Base-by-base conservation (phyloP, 1,140 invertebrate genomes). In the Cotesia glomerata region DNA sequence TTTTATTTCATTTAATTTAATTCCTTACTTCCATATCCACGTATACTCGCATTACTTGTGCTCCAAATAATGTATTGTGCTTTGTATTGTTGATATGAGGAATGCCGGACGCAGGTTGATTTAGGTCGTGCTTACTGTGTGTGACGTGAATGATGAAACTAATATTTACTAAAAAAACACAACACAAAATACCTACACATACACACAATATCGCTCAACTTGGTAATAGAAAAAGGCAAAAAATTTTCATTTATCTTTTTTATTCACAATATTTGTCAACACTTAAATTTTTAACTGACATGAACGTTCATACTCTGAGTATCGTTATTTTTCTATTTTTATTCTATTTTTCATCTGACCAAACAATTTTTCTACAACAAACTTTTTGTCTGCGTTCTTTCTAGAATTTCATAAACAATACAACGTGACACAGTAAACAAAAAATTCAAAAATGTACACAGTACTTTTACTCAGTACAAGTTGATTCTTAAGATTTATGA, bases 401-500 rank as follows among this genome's bases (percentile, higher is more conserved):
- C 4, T 13, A 54, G 4, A 18, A 11, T 8, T 58, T 8, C 9
- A 32, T 18, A 58, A 9, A 9, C 18, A 16, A 18, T 58, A 26
- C 16, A 58, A 18, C 26, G 16, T 8, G 3, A 5, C 16, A 9
- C 9, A 58, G 14, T 58, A 16, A 18, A 26, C 18, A 16, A 58
- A 16, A 58, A 9, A 58, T 16, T 8, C 9, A 18, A 4, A 69
- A 32, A 69, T 39, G 14, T 35, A 26, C 45, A 39, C 32, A 59
- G 1, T n/a, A 49, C 18, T 64, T 54, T 62, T 14, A 51, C 58
- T 45, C 14, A 14, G 4, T 39, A 51, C 51, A 66, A 66, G 65
- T 66, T 64, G 54, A 45, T 34, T 66, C 52, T 49, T 39, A 63
- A 72, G 62, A 72, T 72, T 72, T 72, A 72, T 72, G 52, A 72